Evolutionary conservation across 2,113 vertebrate species (phyloP).

Genomic region (Peucedramus taeniatus): DNA sequence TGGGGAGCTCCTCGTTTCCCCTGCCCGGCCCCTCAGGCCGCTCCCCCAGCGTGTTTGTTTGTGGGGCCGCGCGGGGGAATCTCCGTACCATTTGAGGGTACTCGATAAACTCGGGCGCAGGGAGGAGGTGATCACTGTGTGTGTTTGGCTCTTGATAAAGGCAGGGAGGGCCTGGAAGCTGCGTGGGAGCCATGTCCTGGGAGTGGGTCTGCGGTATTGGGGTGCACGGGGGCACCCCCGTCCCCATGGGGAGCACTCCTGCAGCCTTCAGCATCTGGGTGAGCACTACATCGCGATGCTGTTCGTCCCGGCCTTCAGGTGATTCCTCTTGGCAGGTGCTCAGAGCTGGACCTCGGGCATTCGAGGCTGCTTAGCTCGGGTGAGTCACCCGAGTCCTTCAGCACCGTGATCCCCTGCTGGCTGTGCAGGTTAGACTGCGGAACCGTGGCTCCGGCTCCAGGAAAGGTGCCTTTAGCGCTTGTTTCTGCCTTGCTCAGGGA

Average conservation of each 20-base stretch:
- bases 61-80: background rate
- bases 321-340: background rate
- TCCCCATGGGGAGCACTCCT: no score
- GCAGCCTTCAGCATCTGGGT: background rate
- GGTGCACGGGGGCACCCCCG: rapidly evolving
- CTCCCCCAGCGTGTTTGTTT: no score
- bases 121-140: background rate
- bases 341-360: background rate
- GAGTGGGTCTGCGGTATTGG: background rate
- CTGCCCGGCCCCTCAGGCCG: background rate
- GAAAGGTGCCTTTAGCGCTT: rapidly evolving
- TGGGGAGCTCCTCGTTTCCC: background rate
- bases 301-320: rapidly evolving
- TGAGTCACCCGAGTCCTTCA: background rate
- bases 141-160: background rate
- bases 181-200: background rate
- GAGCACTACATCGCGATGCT: rapidly evolving
- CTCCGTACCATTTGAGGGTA: background rate
- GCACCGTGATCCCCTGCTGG: background rate
- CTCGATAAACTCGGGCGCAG: background rate
- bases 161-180: background rate
- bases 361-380: background rate
- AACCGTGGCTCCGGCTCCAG: rapidly evolving
- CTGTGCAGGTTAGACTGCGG: rapidly evolving
- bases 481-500: background rate